phyloP scores from a whole-genome alignment of 2,113 vertebrate genomes.

The Aptenodytes patagonicus region DNA sequence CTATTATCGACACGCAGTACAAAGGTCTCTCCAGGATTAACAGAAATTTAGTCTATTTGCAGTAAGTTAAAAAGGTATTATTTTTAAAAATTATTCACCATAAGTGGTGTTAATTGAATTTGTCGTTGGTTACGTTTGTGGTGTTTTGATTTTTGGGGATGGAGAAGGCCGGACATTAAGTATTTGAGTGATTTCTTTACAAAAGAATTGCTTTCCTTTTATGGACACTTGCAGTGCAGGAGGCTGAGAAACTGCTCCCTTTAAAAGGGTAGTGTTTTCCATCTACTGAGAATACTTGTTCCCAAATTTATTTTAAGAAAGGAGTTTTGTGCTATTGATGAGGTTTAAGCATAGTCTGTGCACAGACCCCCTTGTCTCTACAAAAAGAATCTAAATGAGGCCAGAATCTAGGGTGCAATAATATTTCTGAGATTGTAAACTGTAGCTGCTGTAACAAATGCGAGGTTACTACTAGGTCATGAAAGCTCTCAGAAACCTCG shows the following conservation, averaged over 20 bases:
- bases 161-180: not conserved
- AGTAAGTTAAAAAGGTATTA: not conserved
- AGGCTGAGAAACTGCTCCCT: not conserved
- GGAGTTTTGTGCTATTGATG: not conserved
- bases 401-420: not conserved
- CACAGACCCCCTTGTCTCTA: not conserved
- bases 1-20: fast-evolving
- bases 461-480: not conserved
- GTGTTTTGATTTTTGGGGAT: not conserved
- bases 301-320: not conserved
- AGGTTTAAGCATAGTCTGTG: not conserved
- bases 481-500: not conserved
- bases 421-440: not conserved
- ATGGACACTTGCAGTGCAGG: not conserved
- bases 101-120: not conserved
- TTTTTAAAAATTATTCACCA: not conserved
- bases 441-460: not conserved
- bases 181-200: not conserved
- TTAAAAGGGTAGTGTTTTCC: not conserved
- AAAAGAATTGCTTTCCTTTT: not conserved
- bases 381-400: not conserved
- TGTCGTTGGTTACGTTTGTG: not conserved
- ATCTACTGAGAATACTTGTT: not conserved
- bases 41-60: not conserved
- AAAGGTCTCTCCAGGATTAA: not conserved